phyloP scores from a whole-genome alignment of 2,888 invertebrate genomes.

The Mallateleia sp. region DNA sequence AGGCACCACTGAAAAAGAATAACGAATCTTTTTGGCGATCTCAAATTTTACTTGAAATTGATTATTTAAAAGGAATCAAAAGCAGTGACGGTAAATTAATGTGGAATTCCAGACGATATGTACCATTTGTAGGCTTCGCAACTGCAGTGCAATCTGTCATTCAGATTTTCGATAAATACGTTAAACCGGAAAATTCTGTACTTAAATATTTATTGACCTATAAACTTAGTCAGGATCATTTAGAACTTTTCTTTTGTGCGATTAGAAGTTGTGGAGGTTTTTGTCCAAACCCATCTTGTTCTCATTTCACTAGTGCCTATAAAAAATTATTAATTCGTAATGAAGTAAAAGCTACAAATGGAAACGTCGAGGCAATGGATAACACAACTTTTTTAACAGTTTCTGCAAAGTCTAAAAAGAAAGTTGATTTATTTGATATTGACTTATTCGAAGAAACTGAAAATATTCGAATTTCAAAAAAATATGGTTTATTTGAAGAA shows the following conservation, averaged over 20 bases:
- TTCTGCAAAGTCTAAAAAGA: constrained; percentile 6
- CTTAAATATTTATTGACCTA: constrained; percentile 62
- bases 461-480: constrained; percentile 32
- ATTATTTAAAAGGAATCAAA: constrained; percentile 32
- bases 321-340: constrained; percentile 39
- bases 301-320: constrained; percentile 46
- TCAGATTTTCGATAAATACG: constrained; percentile 24
- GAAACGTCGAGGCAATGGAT: constrained; percentile 46
- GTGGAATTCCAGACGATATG: constrained; percentile 17
- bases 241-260: constrained; percentile 54
- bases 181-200: constrained; percentile 39
- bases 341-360: constrained; percentile 42
- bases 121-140: constrained; percentile 33
- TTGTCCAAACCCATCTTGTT: constrained; percentile 45
- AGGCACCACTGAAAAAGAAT: constrained; percentile 3
- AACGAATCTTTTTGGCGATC: constrained; percentile 49
- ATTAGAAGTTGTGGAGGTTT: constrained; percentile 45
- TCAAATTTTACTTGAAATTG: constrained; percentile 9
- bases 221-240: constrained; percentile 69
- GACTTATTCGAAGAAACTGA: constrained; percentile 7
- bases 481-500: constrained; percentile 42
- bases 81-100: constrained; percentile 1
- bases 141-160: constrained; percentile 37
- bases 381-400: constrained; percentile 22
- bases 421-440: constrained; percentile 13